A percentile compares a stretch with the other conserved stretches of the same genome.
phyloP scores from a whole-genome alignment of 2,888 invertebrate species.

The Meteorus colon region DNA sequence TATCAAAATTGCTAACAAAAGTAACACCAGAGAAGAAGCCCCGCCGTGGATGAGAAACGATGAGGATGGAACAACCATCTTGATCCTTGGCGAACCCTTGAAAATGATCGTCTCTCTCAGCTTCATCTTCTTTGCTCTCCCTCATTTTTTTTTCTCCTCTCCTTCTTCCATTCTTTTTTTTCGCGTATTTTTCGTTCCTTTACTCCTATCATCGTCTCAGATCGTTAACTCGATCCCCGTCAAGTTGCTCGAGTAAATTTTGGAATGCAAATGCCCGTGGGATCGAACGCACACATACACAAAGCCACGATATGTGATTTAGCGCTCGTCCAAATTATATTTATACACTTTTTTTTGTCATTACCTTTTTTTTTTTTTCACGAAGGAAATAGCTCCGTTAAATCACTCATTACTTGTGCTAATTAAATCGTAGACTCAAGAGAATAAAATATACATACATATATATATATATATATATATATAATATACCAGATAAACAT shows the following conservation, averaged over 20 bases:
- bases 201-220: background rate
- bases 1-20: conserved; percentile 36
- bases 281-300: conserved; percentile 48
- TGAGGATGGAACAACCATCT: conserved; percentile 26
- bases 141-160: too few relatives aligned
- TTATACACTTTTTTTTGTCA: conserved; percentile 3
- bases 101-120: conserved; percentile 3
- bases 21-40: conserved; percentile 14
- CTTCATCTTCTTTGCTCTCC: too few relatives aligned
- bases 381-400: conserved; percentile 56
- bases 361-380: background rate
- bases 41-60: conserved; percentile 37
- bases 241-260: conserved; percentile 45
- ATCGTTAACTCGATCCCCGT: conserved; percentile 52
- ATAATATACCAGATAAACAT: background rate
- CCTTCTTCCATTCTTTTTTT: background rate
- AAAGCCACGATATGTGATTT: background rate
- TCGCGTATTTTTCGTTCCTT: background rate
- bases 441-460: conserved; percentile 14
- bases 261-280: conserved; percentile 61
- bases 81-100: conserved; percentile 35
- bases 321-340: background rate
- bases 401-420: conserved; percentile 57
- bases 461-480: conserved; percentile 8
- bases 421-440: conserved; percentile 55